These are phyloP conservation scores for Botia kubotai DNA, from an alignment of 2,797 vertebrate species.

Conservation along the genomic window DNA sequence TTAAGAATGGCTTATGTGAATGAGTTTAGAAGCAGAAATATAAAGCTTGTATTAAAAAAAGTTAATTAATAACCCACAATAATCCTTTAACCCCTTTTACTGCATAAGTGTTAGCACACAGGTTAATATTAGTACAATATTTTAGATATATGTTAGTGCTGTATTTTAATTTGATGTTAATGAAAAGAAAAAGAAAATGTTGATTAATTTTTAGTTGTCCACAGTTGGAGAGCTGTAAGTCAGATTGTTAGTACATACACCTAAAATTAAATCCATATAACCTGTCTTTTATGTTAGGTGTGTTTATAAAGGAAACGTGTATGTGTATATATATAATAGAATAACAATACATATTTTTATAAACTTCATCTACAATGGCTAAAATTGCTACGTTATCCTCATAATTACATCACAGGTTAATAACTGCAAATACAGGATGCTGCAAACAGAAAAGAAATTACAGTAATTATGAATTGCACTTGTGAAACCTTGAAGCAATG, in stretches of 20 bases:
- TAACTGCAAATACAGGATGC: no score
- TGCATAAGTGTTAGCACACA: not conserved
- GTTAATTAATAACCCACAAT: not conserved
- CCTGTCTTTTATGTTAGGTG: not conserved
- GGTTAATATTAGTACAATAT: not conserved
- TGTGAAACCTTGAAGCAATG: not conserved
- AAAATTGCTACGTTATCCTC: no score
- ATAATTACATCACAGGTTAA: no score
- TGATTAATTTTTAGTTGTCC: not conserved
- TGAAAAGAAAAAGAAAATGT: not conserved
- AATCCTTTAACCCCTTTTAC: not conserved
- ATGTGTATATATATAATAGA: no score
- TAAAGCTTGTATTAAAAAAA: not conserved
- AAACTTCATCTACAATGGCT: no score
- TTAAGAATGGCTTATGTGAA: not conserved
- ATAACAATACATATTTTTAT: no score
- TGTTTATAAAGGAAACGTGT: not conserved
- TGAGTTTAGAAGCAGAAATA: not conserved
- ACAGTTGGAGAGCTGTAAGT: slow-evolving; percentile 11
- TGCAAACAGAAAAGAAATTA: not conserved
- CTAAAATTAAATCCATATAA: not conserved
- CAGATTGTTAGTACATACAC: slow-evolving; percentile 12
- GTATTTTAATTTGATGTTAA: not conserved
- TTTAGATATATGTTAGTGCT: not conserved
- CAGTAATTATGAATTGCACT: not conserved